Evolutionary conservation across 2,888 invertebrate species (phyloP).

Genomic region (Anarsia innoxiella): DNA sequence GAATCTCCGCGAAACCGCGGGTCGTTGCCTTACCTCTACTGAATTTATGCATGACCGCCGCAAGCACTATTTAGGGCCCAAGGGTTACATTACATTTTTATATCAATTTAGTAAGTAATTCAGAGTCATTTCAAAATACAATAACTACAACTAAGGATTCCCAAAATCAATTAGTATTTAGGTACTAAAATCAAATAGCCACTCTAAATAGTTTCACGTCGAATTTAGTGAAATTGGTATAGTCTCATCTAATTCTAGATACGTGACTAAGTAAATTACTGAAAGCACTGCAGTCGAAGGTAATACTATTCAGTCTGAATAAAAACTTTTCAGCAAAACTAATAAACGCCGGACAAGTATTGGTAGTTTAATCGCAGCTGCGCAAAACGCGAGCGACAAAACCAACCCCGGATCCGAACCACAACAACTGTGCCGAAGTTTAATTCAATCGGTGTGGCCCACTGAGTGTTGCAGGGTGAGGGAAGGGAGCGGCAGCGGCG

Average conservation of each 20-base stretch:
- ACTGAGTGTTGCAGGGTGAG: slow-evolving; percentile 37
- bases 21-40: background rate
- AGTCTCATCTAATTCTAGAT: no score
- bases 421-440: slow-evolving; percentile 70
- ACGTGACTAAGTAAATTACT: no score
- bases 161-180: no score
- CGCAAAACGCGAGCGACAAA: slow-evolving; percentile 63
- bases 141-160: no score
- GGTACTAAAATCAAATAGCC: no score
- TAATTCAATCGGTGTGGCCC: slow-evolving; percentile 71
- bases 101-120: no score
- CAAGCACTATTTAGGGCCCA: background rate
- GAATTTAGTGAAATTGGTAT: no score
- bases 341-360: slow-evolving; percentile 64
- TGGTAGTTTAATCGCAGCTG: slow-evolving; percentile 67
- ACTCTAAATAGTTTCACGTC: no score
- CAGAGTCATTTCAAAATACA: no score
- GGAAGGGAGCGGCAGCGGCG: slow-evolving; percentile 20
- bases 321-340: slow-evolving; percentile 44
- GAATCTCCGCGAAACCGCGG: slow-evolving; percentile 4
- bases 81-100: no score
- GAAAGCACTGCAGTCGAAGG: no score
- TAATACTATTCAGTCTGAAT: slow-evolving; percentile 10
- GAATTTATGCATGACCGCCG: slow-evolving; percentile 10
- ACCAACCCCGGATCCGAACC: slow-evolving; percentile 64